Evolutionary conservation across 1,140 invertebrate genomes (phyloP).

Genomic region (Zaprionus kolodkinae): DNA sequence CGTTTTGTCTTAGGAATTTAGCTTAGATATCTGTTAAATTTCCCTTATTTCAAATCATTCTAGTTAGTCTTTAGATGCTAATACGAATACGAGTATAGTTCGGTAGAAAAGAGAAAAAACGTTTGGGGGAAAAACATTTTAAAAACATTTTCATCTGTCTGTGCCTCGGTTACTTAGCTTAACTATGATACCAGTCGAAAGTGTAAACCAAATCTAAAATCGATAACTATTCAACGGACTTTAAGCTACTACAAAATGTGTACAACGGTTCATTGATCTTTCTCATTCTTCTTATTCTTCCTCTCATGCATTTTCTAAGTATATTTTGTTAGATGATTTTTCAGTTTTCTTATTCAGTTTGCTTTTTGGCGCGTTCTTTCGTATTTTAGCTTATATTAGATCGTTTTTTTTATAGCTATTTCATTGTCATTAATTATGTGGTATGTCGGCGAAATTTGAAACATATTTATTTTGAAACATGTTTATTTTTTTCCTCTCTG

Average conservation of each 20-base stretch:
- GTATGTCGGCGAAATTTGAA: slow-evolving; percentile 33
- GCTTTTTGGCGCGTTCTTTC: slow-evolving; percentile 74
- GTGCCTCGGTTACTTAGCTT: slow-evolving; percentile 64
- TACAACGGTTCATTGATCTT: slow-evolving; percentile 29
- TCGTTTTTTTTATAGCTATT: slow-evolving; percentile 65
- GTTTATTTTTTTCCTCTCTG: slow-evolving; percentile 11
- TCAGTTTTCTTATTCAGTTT: slow-evolving; percentile 49
- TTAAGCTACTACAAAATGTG: slow-evolving; percentile 29
- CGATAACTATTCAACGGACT: slow-evolving; percentile 48
- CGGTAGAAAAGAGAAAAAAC: slow-evolving; percentile 40
- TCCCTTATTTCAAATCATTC: slow-evolving; percentile 81
- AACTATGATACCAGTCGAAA: slow-evolving; percentile 80
- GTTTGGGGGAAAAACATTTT: slow-evolving; percentile 36
- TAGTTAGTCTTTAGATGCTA: slow-evolving; percentile 76
- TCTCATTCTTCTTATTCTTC: not conserved
- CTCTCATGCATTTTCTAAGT: slow-evolving; percentile 2
- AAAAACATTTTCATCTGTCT: slow-evolving; percentile 46
- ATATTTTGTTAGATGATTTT: slow-evolving; percentile 5
- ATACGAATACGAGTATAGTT: slow-evolving; percentile 58
- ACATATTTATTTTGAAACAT: slow-evolving; percentile 17
- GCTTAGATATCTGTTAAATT: slow-evolving; percentile 76
- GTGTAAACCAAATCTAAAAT: slow-evolving; percentile 61
- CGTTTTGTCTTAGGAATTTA: slow-evolving; percentile 83
- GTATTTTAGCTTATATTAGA: slow-evolving; percentile 67
- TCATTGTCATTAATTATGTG: slow-evolving; percentile 46